Conservation (phyloP, 2,113 vertebrate species). For the Corythornis cristatus region DNA sequence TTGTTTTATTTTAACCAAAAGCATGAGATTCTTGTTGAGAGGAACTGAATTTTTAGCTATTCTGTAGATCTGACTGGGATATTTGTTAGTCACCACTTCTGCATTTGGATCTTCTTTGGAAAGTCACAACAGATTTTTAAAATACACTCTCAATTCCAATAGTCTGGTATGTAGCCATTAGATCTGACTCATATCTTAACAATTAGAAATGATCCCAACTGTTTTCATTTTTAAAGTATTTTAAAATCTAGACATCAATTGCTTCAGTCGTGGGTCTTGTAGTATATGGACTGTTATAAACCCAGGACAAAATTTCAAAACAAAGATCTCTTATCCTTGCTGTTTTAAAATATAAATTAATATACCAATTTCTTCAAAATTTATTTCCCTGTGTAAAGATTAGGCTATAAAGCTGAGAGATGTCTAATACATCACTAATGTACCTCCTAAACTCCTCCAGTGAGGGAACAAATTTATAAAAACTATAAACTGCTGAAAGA, state of each 20-base stretch:
- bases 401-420: background rate
- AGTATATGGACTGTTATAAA: background rate
- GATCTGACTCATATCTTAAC: background rate
- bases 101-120: background rate
- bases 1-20: background rate
- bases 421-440: background rate
- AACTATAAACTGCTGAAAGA: background rate
- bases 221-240: background rate
- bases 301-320: background rate
- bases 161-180: background rate
- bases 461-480: background rate
- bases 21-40: accelerated
- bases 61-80: background rate
- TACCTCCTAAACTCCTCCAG: background rate
- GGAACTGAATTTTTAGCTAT: background rate
- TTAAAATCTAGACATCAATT: background rate
- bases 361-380: background rate
- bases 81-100: background rate
- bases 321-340: background rate
- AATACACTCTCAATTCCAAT: background rate
- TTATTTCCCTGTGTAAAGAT: background rate
- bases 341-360: background rate
- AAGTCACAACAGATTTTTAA: background rate
- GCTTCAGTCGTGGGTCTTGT: background rate
- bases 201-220: background rate